These are phyloP conservation scores for Hoplostethus mediterraneus DNA, from an alignment of 2,797 vertebrate genomes.

Conservation along the genomic window DNA sequence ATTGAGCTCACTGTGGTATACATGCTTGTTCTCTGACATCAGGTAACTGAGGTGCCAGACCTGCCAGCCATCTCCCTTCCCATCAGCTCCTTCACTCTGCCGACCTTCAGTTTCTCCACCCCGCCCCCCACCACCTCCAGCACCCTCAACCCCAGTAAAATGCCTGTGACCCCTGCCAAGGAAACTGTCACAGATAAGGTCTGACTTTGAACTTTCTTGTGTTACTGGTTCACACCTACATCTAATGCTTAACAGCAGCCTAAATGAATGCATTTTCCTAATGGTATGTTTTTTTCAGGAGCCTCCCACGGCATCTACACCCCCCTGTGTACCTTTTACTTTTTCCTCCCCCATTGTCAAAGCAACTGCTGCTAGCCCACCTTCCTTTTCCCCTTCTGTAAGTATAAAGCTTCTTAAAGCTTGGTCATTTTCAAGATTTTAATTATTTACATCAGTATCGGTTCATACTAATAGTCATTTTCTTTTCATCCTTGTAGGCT, in stretches of 20 bases:
- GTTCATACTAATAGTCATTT: background rate
- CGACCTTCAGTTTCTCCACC: slow-evolving; percentile 90
- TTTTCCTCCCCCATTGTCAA: slow-evolving; percentile 98
- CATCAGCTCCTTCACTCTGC: slow-evolving; percentile 87
- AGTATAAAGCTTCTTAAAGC: slow-evolving; percentile 64
- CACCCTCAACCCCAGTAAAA: slow-evolving; percentile 51
- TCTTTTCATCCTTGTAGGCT: slow-evolving; percentile 76
- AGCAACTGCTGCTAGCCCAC: slow-evolving; percentile 91
- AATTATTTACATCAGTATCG: background rate
- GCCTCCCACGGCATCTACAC: slow-evolving; percentile 73
- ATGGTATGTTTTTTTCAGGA: slow-evolving; percentile 73
- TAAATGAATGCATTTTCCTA: background rate
- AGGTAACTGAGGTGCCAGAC: slow-evolving; percentile 86
- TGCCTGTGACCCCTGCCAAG: slow-evolving; percentile 53
- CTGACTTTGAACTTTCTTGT: background rate
- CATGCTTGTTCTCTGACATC: slow-evolving; percentile 22
- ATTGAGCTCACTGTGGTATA: background rate
- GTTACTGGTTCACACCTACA: background rate
- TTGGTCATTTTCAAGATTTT: background rate
- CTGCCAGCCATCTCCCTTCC: slow-evolving; percentile 92
- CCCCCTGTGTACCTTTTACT: slow-evolving; percentile 88
- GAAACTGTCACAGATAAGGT: slow-evolving; percentile 72
- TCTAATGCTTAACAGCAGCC: background rate
- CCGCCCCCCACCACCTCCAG: slow-evolving; percentile 75
- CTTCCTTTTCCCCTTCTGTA: slow-evolving; percentile 90